Evolutionary conservation across 2,797 vertebrate species (phyloP), one percentile per base, ranked within the genome.

Genomic region (Hozukius guyotensis): DNA sequence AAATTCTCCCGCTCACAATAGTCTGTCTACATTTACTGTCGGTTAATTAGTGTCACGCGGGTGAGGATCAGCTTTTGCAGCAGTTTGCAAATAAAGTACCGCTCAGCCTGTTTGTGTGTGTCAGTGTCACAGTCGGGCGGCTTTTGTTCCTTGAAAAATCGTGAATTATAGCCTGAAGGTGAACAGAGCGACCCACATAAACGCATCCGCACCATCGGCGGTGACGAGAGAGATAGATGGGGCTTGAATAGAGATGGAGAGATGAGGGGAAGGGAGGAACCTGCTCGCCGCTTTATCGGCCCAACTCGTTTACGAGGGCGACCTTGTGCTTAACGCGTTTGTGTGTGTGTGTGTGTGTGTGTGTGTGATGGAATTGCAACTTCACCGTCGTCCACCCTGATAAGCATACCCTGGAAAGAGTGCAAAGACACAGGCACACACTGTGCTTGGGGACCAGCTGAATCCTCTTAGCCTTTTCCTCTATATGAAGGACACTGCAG

Each of bases 401-500:
- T 92, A 86, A 92, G 88, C 84, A 81, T 42, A 92, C 55, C 79
- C 85, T 73, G 72, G 79, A 88, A 88, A 87, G 57, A 71, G 79
- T 69, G 82, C 84, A 85, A 56, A 89, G 80, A 88, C 87, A 77
- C 68, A 31, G 80, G 75, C 87, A 72, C 88, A 72, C 77, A 67
- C 78, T 75, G 84, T 82, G 90, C 90, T 92, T 25, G 29, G 68
- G 85, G 89, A 89, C 82, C 77, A 78, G 87, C 86, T 78, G 91
- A 88, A 91, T 91, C 91, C 91, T 90, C 81, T 91, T 87, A 91
- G 88, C 88, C 85, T 88, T 81, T 89, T 63, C 79, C 86, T 88
- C 81, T 72, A 87, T 86, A 82, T 84, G 89, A 94, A 94, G 93
- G 93, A 89, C 92, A 95, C 89, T 93, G 93, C 92, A 92, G 90